Conservation (phyloP, 2,797 vertebrate species). For the Acipenser transmontanus region DNA sequence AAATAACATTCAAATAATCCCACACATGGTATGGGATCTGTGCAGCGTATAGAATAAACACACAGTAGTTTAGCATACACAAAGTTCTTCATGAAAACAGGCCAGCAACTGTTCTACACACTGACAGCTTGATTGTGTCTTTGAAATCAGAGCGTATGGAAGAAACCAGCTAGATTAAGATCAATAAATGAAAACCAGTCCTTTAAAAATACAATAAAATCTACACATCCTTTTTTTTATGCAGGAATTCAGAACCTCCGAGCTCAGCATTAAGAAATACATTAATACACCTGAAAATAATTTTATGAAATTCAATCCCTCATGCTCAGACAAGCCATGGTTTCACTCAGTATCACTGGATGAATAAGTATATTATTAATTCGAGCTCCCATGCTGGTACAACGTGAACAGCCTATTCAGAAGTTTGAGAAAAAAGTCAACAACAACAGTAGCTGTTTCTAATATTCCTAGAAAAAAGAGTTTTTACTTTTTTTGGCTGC, state of each 20-base stretch:
- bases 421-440: constrained; percentile 57
- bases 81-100: no score
- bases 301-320: constrained; percentile 62
- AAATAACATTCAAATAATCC: constrained; percentile 15
- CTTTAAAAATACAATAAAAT: no score
- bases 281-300: constrained; percentile 65
- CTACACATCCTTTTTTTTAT: no score
- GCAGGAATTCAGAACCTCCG: no score
- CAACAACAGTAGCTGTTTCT: constrained; percentile 75
- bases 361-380: constrained; percentile 72
- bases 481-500: constrained; percentile 55
- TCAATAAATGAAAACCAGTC: no score
- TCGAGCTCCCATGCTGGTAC: constrained; percentile 62
- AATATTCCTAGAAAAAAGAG: constrained; percentile 55
- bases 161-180: no score
- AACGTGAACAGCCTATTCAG: constrained; percentile 68
- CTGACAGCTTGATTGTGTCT: no score
- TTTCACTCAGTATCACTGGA: constrained; percentile 60
- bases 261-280: constrained; percentile 39
- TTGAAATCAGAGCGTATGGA: no score
- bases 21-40: no score
- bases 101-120: no score
- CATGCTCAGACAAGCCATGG: constrained; percentile 45
- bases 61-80: no score
- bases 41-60: no score